Conservation (phyloP, 2,113 vertebrate genomes). For the Ictalurus punctatus region DNA sequence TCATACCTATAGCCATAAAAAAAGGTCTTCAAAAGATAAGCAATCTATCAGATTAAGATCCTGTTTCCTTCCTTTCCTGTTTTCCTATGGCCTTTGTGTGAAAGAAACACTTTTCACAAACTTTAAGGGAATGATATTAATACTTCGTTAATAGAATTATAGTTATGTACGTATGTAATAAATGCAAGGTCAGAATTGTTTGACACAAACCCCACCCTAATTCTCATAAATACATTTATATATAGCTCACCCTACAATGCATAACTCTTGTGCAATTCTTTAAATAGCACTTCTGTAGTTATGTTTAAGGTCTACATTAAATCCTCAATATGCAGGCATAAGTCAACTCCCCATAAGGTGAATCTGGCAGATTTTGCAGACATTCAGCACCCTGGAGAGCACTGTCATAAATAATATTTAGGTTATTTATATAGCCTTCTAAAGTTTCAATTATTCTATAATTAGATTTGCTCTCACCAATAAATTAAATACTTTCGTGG, state of each 20-base stretch:
- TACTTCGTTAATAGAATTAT: not conserved
- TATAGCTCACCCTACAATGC: not conserved
- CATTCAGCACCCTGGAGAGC: constrained; percentile 58
- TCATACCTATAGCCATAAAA: not conserved
- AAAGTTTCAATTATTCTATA: not conserved
- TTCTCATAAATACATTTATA: too few species aligned
- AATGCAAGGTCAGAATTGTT: not conserved
- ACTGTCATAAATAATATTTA: constrained; percentile 19
- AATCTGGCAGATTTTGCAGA: not conserved
- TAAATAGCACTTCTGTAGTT: not conserved
- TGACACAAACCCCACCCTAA: too few species aligned
- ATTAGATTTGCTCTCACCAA: not conserved
- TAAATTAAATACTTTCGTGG: not conserved
- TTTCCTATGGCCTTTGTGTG: not conserved
- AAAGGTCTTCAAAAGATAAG: not conserved
- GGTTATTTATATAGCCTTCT: not conserved
- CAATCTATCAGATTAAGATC: not conserved
- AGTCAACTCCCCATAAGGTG: constrained; percentile 5
- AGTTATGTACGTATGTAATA: not conserved
- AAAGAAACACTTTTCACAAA: not conserved
- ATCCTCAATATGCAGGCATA: not conserved
- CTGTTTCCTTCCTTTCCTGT: not conserved
- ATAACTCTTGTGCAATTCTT: not conserved
- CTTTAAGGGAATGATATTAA: not conserved
- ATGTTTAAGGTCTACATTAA: not conserved